Evolutionary conservation across 1,140 invertebrate species (phyloP), one percentile per base, ranked within the genome.

Genomic region (Chrysopa pallens): DNA sequence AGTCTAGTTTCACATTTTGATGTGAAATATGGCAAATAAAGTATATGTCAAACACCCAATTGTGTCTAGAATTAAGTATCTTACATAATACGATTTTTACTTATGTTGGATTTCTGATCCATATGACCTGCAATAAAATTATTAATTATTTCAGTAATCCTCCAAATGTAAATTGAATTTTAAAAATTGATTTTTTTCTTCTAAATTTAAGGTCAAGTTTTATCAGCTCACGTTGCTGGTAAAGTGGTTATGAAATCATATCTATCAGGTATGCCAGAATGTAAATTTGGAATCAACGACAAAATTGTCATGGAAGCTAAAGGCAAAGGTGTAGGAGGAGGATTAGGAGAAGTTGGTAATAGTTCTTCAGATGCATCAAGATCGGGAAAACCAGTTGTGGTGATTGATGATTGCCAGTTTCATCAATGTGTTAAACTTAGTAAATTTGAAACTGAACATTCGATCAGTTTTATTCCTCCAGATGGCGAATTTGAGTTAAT

Each of bases 221-320:
- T 99, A 27, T 97, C 92, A 29, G 94, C 96, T 40, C 95, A 99
- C 61, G 96, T 99, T 15, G 95, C 96, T 46, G 96, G 96, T 29
- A 96, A 96, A 62, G 93, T 99, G 33, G 88, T 98, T 1, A 99
- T 99, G 95, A 99, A 99, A 64, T 96, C 92, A 0, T 99, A 98
- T 60, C 66, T 99, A 23, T 97, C 92, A 33, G 96, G 96, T 23
- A 99, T 99, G 96, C 96, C 96, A 0, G 96, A 99, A 62, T 99
- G 96, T 67, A 99, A 99, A 69, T 99, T 99, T 68, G 96, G 96
- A 11, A 98, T 99, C 53, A 99, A 99, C 57, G 96, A 99, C 57
- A 99, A 98, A 66, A 88, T 99, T 43, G 87, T 97, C 1, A 95
- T 99, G 86, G 96, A 99, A 54, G 86, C 84, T 1, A 98, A 97